These are phyloP conservation scores for Rhinopomastus cyanomelas DNA, from an alignment of 2,113 vertebrate genomes.

Conservation along the genomic window DNA sequence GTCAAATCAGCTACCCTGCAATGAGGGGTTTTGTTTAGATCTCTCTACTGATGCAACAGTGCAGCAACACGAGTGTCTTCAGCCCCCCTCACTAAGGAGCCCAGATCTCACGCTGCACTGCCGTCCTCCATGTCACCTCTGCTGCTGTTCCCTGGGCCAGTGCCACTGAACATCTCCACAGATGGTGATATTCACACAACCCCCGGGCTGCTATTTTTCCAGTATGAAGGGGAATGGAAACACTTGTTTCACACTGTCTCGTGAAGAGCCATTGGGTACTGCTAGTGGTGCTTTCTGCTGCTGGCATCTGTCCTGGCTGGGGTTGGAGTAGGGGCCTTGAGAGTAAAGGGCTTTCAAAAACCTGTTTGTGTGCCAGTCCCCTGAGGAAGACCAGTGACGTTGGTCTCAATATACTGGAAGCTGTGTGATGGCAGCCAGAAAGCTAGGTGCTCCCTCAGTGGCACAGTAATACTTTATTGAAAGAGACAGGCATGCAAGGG, in stretches of 20 bases:
- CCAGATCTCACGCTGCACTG: neutral
- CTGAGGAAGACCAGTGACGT: neutral
- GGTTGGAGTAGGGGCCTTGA: neutral
- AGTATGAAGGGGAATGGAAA: neutral
- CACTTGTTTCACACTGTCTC: neutral
- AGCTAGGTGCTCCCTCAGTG: constrained; percentile 20
- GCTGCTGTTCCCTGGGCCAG: neutral
- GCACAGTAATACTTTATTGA: neutral
- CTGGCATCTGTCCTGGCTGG: neutral
- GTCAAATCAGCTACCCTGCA: neutral
- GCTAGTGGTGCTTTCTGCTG: neutral
- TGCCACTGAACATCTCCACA: neutral
- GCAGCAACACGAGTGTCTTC: neutral
- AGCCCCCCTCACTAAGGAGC: neutral
- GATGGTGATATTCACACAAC: neutral
- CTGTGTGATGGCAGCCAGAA: neutral
- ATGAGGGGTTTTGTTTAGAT: neutral
- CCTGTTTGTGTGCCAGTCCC: neutral
- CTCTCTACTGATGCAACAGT: neutral
- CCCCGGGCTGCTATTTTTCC: neutral
- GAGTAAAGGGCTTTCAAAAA: constrained; percentile 1
- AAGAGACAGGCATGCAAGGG: constrained; percentile 16
- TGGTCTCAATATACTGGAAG: neutral
- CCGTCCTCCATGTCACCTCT: accelerated
- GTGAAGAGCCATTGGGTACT: constrained; percentile 35